Evolutionary conservation across 2,888 invertebrate genomes (phyloP).

Genomic region (Mongoloraphidia duomilia): DNA sequence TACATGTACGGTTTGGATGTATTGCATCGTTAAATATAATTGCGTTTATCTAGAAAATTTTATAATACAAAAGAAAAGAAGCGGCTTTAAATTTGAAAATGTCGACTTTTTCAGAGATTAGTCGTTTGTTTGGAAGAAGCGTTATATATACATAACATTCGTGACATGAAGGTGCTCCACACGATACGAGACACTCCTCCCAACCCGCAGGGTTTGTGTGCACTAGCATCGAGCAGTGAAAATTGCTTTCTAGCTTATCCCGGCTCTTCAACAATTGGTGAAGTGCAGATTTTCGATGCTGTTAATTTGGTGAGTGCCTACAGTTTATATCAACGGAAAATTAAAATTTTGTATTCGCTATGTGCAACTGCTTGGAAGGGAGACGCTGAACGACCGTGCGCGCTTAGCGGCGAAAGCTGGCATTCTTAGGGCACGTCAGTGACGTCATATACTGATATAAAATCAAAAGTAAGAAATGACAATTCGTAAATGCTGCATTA

Average conservation of each 20-base stretch:
- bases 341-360: not conserved
- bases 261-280: conserved; percentile 82
- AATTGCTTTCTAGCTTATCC: conserved; percentile 94
- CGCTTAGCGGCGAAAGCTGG: too few relatives aligned
- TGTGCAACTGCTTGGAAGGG: not conserved
- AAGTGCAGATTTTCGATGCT: conserved; percentile 92
- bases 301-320: conserved; percentile 57
- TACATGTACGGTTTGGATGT: too few relatives aligned
- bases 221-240: conserved; percentile 76
- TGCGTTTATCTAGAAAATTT: too few relatives aligned
- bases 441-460: too few relatives aligned
- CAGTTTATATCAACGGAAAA: conserved; percentile 6
- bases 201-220: conserved; percentile 85
- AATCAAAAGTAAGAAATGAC: not conserved
- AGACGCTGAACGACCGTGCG: too few relatives aligned
- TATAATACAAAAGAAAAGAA: too few relatives aligned
- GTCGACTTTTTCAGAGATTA: conserved; percentile 49
- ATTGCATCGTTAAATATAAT: too few relatives aligned
- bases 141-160: conserved; percentile 95
- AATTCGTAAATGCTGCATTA: not conserved
- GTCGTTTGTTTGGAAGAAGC: conserved; percentile 96
- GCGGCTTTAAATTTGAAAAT: too few relatives aligned
- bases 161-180: conserved; percentile 95
- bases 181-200: conserved; percentile 96
- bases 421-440: too few relatives aligned